These are phyloP conservation scores for Cylas formicarius DNA, from an alignment of 1,140 invertebrate genomes.

Conservation along the genomic window DNA sequence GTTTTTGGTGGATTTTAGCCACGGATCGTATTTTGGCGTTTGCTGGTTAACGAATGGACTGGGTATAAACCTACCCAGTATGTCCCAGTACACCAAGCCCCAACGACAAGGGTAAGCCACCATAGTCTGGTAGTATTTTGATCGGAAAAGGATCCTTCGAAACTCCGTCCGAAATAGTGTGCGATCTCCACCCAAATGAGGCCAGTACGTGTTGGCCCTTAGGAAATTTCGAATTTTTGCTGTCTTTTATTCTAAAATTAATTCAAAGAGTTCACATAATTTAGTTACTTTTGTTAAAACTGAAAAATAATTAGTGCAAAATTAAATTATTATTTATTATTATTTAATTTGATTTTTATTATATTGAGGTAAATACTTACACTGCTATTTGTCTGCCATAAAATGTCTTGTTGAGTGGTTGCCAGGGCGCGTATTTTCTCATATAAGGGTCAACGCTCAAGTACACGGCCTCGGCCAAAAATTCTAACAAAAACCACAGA, in stretches of 20 bases:
- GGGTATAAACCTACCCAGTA: slow-evolving; percentile 25
- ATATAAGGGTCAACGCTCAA: slow-evolving; percentile 67
- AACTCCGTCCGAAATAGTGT: slow-evolving; percentile 41
- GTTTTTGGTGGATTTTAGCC: too few relatives aligned
- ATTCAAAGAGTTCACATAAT: slow-evolving; percentile 3
- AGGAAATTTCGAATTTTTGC: slow-evolving; percentile 46
- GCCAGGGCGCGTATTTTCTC: slow-evolving; percentile 48
- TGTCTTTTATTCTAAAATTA: slow-evolving; percentile 40
- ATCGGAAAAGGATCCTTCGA: slow-evolving; percentile 36
- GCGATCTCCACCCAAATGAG: slow-evolving; percentile 50
- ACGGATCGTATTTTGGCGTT: too few relatives aligned
- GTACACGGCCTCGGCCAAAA: slow-evolving; percentile 56
- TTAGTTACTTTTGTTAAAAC: background rate
- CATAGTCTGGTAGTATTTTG: slow-evolving; percentile 43
- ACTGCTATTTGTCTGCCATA: slow-evolving; percentile 55
- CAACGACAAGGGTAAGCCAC: slow-evolving; percentile 44
- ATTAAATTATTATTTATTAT: too few relatives aligned
- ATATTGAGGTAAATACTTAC: slow-evolving; percentile 42
- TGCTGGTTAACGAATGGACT: too few relatives aligned
- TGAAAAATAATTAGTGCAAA: too few relatives aligned
- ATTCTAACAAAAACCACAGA: slow-evolving; percentile 40
- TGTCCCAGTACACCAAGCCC: slow-evolving; percentile 19
- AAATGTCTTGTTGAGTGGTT: slow-evolving; percentile 49
- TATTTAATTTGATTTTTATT: too few relatives aligned
- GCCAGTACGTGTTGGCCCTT: slow-evolving; percentile 46